Conservation (phyloP, 2,888 invertebrate species). For the Argyresthia albistria region DNA sequence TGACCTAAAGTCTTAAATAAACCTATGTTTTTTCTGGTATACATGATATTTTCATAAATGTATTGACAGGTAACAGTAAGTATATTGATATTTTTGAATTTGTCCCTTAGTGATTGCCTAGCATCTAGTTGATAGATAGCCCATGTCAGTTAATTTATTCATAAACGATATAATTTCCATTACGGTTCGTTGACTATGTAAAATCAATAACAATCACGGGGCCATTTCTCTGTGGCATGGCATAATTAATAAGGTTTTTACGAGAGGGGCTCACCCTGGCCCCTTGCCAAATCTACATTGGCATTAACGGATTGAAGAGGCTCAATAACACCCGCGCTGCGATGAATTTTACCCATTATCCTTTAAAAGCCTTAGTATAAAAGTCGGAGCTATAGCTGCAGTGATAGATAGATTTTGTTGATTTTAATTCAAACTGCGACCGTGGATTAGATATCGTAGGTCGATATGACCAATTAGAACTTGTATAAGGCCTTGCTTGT, state of each 20-base stretch:
- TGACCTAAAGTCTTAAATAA: no score
- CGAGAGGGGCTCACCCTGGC: constrained; percentile 26
- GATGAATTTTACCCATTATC: constrained; percentile 7
- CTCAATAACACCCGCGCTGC: constrained; percentile 14
- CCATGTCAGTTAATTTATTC: neutral
- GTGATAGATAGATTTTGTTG: no score
- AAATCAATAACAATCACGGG: constrained; percentile 30
- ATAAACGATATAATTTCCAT: constrained; percentile 1
- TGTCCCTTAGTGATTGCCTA: no score
- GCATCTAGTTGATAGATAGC: no score
- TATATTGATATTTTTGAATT: no score
- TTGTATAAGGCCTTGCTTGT: no score
- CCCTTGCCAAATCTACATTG: constrained; percentile 34
- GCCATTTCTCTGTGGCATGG: constrained; percentile 14
- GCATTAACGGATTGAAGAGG: constrained; percentile 32
- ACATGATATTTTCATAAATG: no score
- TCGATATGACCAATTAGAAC: no score
- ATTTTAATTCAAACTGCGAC: no score
- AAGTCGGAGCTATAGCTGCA: neutral
- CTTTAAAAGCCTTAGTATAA: constrained; percentile 7
- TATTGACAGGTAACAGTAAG: no score
- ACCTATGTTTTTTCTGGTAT: no score
- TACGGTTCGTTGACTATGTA: constrained; percentile 13
- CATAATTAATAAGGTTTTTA: constrained; percentile 46
- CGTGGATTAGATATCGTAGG: no score